Conservation (phyloP, 37 sponge, comb jelly and placozoan genomes). For the Halichondria panicea region DNA sequence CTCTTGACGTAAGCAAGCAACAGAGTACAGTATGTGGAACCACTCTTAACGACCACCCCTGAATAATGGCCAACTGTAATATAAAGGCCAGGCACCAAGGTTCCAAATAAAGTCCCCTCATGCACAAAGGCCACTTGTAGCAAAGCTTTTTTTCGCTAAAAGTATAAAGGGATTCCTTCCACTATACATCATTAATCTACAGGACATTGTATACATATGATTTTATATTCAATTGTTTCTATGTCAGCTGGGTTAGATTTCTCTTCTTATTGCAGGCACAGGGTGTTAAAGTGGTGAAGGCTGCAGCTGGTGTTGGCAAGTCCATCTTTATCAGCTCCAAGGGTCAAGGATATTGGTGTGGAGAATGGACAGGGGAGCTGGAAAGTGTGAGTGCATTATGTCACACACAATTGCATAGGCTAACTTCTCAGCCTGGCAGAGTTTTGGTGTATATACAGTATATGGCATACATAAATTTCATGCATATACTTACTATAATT, state of each 20-base stretch:
- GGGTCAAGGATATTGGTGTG: conserved; percentile 71
- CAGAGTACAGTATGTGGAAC: neutral
- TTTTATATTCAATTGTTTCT: neutral
- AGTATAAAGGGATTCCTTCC: neutral
- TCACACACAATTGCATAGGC: neutral
- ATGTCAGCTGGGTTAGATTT: neutral
- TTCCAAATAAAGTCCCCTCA: no score
- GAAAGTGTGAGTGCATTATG: conserved; percentile 34
- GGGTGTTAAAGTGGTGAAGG: conserved; percentile 34
- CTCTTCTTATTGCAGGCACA: neutral
- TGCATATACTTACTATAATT: no score
- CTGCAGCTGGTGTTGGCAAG: conserved; percentile 48
- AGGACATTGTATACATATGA: neutral
- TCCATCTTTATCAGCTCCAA: conserved; percentile 55
- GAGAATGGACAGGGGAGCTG: conserved; percentile 53
- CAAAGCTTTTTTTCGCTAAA: no score
- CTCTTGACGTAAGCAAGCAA: conserved; percentile 41
- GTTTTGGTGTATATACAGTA: no score
- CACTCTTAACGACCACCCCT: no score
- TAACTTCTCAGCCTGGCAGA: no score
- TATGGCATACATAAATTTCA: no score
- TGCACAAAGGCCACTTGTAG: no score
- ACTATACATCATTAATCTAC: no score
- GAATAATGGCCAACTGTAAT: no score
- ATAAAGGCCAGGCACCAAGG: no score